Evolutionary conservation across 2,888 invertebrate genomes (phyloP), one percentile per base, ranked within the genome.

Genomic region (Cerastis rubricosa): DNA sequence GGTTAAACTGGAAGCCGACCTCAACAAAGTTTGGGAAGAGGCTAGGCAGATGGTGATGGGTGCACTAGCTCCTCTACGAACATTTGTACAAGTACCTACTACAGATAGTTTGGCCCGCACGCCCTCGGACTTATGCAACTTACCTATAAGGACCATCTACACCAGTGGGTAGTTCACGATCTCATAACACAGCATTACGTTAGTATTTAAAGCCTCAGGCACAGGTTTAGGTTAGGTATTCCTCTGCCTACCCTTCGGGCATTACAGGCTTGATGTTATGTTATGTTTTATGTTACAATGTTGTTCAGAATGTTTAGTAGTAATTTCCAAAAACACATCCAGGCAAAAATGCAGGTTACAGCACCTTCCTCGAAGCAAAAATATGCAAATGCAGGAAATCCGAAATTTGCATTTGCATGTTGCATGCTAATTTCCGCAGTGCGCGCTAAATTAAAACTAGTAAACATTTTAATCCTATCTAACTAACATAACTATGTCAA

Each of bases 71-170:
- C n/a, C n/a, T n/a, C n/a, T 47, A n/a, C 14, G 9, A 51, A 35
- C 29, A 9, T 22, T 45, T 19, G n/a, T 35, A 61, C 70, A 25
- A 63, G 35, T 43, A 25, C n/a, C n/a, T n/a, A n/a, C 25, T 47
- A 72, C 47, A 47, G 22, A 22, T 47, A 72, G 47, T 73, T 74
- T 2, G 40, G n/a, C 29, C 45, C 14, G 57, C 69, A 67, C 51
- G 66, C 51, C 25, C 25, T 25, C 40, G 40, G 25, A 54, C 5
- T 25, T n/a, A n/a, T n/a, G 40, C 40, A 40, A 64, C 2, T 54
- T n/a, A 12, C 54, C n/a, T 12, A 2, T n/a, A 54, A 54, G 54
- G 14, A 5, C n/a, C 14, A 5, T 14, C n/a, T 40, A 4, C 40
- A 14, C n/a, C n/a, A 8, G 40, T 17, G 8, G 40, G n/a, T n/a